These are phyloP conservation scores for Alviniconcha strummeri DNA, from an alignment of 2,888 invertebrate species.

Conservation along the genomic window DNA sequence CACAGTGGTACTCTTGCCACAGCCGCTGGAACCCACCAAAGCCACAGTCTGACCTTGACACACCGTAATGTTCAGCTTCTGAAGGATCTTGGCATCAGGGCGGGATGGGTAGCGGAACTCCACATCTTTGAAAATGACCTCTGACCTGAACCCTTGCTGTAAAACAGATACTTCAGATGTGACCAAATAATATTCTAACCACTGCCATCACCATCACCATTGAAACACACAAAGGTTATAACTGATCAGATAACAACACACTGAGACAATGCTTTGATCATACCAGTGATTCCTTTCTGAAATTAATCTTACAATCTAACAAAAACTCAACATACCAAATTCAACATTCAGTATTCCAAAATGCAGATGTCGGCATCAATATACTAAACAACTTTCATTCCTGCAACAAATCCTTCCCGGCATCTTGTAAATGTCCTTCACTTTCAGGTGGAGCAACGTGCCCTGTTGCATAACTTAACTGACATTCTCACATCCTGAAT, in stretches of 20 bases:
- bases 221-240: background rate
- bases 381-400: no score
- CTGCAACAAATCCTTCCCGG: no score
- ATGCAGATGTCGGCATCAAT: no score
- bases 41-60: conserved; percentile 69
- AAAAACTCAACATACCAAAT: no score
- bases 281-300: background rate
- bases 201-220: no score
- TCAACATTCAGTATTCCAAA: no score
- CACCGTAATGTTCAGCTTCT: conserved; percentile 70
- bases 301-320: background rate
- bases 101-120: conserved; percentile 68
- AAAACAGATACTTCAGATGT: no score
- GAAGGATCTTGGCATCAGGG: conserved; percentile 62
- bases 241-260: background rate
- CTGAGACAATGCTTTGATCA: background rate
- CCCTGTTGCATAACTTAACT: no score
- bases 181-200: no score
- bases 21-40: conserved; percentile 83
- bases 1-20: conserved; percentile 92
- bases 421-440: no score
- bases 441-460: no score
- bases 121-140: conserved; percentile 50
- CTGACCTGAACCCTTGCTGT: conserved; percentile 48
- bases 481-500: no score